Evolutionary conservation across 2,113 vertebrate species (phyloP).

Genomic region (Glaucidium brasilianum): DNA sequence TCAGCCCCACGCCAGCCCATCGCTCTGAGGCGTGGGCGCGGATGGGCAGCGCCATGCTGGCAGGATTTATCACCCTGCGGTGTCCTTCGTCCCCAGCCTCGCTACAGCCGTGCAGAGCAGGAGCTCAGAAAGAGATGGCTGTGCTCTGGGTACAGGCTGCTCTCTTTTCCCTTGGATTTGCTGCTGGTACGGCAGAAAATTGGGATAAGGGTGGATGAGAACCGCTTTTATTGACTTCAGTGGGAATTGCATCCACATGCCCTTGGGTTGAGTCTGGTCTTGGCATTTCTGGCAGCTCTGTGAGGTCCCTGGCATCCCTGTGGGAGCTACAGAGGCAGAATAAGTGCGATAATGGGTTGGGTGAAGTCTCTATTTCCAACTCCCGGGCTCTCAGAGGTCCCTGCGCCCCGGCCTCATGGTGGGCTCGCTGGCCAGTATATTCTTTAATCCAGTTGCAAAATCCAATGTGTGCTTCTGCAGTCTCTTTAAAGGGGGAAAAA

Average conservation of each 20-base stretch:
- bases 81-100: neutral
- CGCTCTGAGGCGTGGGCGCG: neutral
- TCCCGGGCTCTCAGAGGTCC: neutral
- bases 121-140: neutral
- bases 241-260: neutral
- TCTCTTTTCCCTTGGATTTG: neutral
- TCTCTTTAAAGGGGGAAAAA: neutral
- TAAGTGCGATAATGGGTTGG: neutral
- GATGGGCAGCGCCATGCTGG: neutral
- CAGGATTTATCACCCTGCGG: neutral
- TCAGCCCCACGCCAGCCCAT: neutral
- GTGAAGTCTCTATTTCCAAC: neutral
- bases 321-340: neutral
- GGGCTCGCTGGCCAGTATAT: fast-evolving
- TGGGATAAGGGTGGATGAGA: neutral
- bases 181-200: neutral
- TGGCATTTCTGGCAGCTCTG: neutral
- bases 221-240: neutral
- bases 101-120: neutral
- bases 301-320: neutral
- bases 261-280: neutral
- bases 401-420: fast-evolving
- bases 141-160: neutral
- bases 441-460: neutral
- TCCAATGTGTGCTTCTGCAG: neutral